Evolutionary conservation across 1,140 invertebrate genomes (phyloP), one percentile per base, ranked within the genome.

Genomic region (Megalopta genalis): DNA sequence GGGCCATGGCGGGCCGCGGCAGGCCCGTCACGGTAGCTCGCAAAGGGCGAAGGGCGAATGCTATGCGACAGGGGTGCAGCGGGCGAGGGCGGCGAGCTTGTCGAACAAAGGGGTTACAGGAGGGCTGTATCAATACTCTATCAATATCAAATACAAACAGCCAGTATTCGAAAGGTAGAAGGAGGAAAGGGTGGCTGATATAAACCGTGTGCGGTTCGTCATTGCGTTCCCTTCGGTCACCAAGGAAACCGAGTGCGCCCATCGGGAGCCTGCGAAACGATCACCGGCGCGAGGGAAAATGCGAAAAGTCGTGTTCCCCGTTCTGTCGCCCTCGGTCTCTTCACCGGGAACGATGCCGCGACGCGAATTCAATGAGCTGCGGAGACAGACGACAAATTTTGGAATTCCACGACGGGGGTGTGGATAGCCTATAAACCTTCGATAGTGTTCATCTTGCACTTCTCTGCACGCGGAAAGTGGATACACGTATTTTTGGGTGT

Each of bases 91-190:
- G 12, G 10, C 18, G 66, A 73, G 66, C 25, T 70, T 67, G 70
- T 46, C 70, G 63, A 65, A 46, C 39, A 68, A 49, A 42, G 69
- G 77, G 69, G 76, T 32, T 54, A 39, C 27, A 32, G 63, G 62
- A 74, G 77, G 73, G 81, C 83, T 85, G 86, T 90, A 91, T 92
- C 91, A 91, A 92, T 92, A 91, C 92, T 93, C 89, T 92, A 93
- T 93, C 92, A 93, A 93, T 93, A 93, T 92, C 90, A 92, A 93
- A 92, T 90, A 92, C 90, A 93, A 92, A 93, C 90, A 92, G 83
- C 76, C 84, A 77, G 86, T 83, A 60, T 81, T 86, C 86, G 77
- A 72, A 69, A 71, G 74, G 54, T 67, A 70, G 79, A 32, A 42
- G 68, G 80, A 77, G 72, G 72, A 75, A 60, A 77, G 73, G 67